Evolutionary conservation across 2,113 vertebrate genomes (phyloP).

Genomic region (Prochilodus magdalenae): DNA sequence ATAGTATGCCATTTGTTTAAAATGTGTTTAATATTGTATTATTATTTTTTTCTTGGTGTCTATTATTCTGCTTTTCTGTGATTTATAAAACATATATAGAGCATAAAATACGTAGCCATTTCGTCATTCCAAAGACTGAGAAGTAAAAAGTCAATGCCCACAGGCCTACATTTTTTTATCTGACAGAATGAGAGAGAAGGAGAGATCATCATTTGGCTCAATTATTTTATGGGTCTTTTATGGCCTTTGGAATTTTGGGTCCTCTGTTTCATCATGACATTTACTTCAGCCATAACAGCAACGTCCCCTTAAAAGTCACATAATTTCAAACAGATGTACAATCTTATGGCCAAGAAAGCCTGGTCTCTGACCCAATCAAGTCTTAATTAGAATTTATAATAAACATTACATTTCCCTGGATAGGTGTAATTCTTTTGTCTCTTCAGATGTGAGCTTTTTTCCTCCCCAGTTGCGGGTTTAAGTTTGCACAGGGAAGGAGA

Average conservation of each 20-base stretch:
- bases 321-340: neutral
- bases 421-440: neutral
- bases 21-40: neutral
- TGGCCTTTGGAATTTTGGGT: neutral
- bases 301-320: neutral
- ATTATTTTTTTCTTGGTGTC: neutral
- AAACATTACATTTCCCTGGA: constrained; percentile 26
- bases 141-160: too few relatives aligned
- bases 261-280: neutral
- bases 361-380: constrained; percentile 19
- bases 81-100: too few relatives aligned
- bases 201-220: neutral
- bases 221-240: neutral
- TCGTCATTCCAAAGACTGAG: too few relatives aligned
- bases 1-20: constrained; percentile 3
- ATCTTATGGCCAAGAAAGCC: neutral
- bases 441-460: constrained; percentile 11
- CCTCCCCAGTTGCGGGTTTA: constrained; percentile 18
- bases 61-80: too few relatives aligned
- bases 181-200: neutral
- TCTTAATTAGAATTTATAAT: constrained; percentile 38
- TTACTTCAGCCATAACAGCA: constrained; percentile 15
- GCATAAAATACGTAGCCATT: too few relatives aligned
- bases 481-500: constrained; percentile 37
- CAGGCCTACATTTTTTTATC: neutral